phyloP scores from a whole-genome alignment of 2,797 vertebrate genomes.

The Hydrolagus colliei region DNA sequence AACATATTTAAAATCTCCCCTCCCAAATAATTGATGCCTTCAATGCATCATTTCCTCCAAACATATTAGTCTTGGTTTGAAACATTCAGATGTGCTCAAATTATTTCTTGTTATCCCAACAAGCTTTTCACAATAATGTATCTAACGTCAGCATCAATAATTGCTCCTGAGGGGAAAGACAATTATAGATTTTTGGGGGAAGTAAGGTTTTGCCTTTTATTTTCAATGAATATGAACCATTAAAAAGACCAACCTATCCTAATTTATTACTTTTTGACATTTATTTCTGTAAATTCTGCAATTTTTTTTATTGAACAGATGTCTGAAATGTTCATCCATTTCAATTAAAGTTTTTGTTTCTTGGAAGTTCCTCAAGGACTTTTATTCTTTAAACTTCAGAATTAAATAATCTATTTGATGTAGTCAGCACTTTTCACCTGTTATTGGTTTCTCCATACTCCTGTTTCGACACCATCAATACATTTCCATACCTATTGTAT shows the following conservation, averaged over 20 bases:
- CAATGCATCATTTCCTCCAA: no score
- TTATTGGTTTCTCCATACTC: no score
- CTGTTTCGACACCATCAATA: no score
- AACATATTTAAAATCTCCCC: no score
- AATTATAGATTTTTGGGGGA: constrained; percentile 23
- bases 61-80: no score
- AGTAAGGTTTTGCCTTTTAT: not conserved
- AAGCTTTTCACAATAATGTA: constrained; percentile 19
- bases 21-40: no score
- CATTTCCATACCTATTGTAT: no score
- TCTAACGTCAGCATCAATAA: constrained; percentile 16
- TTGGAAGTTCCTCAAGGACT: not conserved
- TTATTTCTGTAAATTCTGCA: not conserved
- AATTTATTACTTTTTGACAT: constrained; percentile 5
- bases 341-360: not conserved
- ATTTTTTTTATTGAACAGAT: constrained; percentile 33
- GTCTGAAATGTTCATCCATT: not conserved
- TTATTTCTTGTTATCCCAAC: constrained; percentile 10
- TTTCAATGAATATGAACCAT: not conserved
- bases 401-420: no score
- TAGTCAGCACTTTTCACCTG: no score
- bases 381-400: not conserved
- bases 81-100: not conserved
- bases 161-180: constrained; percentile 13
- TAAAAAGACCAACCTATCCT: not conserved